Evolutionary conservation across 1,140 invertebrate species (phyloP), one percentile per base, ranked within the genome.

Genomic region (Drosophila teissieri): DNA sequence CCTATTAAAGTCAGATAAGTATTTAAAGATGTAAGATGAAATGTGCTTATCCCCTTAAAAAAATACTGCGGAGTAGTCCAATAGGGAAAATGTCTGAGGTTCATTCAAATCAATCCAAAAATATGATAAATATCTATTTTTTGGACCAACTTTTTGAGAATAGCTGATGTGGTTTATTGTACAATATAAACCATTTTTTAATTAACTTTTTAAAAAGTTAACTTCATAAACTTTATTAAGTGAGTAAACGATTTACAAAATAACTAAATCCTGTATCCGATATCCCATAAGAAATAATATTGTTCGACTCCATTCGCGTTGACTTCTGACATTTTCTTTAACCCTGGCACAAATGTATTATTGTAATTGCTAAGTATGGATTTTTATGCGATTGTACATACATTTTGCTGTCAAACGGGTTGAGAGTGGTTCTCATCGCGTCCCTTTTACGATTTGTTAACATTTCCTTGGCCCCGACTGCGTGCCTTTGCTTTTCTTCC

Each of bases 381-480:
- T 44, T 75, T 65, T 46, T 72, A 51, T 75, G 39, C 62, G 34
- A 44, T 48, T 44, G 46, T 52, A 22, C 37, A 34, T 10, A 22
- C 17, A 44, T 49, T 39, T 34, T 8, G 2, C 10, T 56, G 64
- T n/a, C 49, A 68, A 45, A 56, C 44, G 55, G 64, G 73, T 56
- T 77, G 51, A 44, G 62, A 42, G 22, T 60, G 51, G 17, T 44
- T 57, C 55, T 46, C 34, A 45, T 56, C 31, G 54, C 60, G 52
- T 84, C 68, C 76, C 73, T 85, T 76, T 89, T 79, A 89, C 77
- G 74, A 86, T 75, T 88, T 84, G 76, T 89, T 82, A 89, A 80
- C 80, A 84, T 80, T 78, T 64, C 57, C 48, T 44, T 74, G 79
- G 49, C 64, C 58, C 61, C 54, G 63, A 74, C 55, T 54, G 61